Evolutionary conservation across 2,113 vertebrate species (phyloP).

Genomic region (Mungos mungo): DNA sequence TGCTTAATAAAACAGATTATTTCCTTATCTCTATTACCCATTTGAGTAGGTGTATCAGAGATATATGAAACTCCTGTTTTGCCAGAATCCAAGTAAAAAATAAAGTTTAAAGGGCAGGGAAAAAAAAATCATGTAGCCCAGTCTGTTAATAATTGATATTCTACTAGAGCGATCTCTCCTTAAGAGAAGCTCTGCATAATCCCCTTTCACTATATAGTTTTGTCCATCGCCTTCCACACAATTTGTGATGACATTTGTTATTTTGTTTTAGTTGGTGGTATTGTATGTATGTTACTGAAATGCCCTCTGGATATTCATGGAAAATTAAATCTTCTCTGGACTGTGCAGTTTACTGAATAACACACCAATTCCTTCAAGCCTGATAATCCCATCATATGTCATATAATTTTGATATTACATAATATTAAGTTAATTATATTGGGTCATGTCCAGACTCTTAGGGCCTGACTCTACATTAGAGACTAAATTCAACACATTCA

Average conservation of each 20-base stretch:
- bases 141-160: not conserved
- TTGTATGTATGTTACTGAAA: not conserved
- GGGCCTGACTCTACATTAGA: not conserved
- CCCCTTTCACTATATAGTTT: not conserved
- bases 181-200: too few species aligned
- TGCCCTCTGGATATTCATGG: not conserved
- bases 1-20: not conserved
- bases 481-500: not conserved
- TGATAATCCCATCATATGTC: not conserved
- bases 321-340: not conserved
- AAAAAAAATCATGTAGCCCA: not conserved
- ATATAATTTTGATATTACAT: not conserved
- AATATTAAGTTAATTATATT: not conserved
- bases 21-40: not conserved
- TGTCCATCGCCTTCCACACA: not conserved
- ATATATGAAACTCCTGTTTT: not conserved
- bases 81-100: not conserved
- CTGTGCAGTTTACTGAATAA: not conserved
- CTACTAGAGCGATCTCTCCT: not conserved
- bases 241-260: not conserved
- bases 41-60: not conserved
- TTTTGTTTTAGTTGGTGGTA: not conserved
- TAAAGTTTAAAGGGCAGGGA: not conserved
- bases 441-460: not conserved
- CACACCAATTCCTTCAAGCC: not conserved